Evolutionary conservation across 2,888 invertebrate species (phyloP).

Genomic region (Thereva unica): DNA sequence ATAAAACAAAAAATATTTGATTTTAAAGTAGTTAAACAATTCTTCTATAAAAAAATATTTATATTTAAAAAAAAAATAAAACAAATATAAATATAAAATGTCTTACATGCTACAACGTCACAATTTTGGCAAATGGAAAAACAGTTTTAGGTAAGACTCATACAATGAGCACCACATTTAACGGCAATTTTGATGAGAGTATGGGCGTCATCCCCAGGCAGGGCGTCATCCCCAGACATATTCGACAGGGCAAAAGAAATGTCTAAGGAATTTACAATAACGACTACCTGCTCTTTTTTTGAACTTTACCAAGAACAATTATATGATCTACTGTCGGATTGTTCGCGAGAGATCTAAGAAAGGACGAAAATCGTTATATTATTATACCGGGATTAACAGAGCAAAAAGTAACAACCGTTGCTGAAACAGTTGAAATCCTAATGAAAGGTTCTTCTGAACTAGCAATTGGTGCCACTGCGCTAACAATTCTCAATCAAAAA

Average conservation of each 20-base stretch:
- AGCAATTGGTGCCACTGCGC: constrained; percentile 86
- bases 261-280: constrained; percentile 63
- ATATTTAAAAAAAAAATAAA: no score
- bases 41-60: no score
- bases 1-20: constrained; percentile 76
- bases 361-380: constrained; percentile 69
- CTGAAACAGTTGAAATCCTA: constrained; percentile 70
- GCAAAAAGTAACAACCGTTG: constrained; percentile 63
- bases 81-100: background rate
- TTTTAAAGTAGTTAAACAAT: constrained; percentile 62
- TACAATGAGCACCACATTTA: constrained; percentile 87
- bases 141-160: constrained; percentile 94
- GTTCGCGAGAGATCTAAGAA: constrained; percentile 77
- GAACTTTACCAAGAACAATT: constrained; percentile 90
- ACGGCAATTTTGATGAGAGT: constrained; percentile 65
- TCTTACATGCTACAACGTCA: constrained; percentile 82
- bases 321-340: constrained; percentile 76
- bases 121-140: constrained; percentile 92
- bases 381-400: constrained; percentile 69
- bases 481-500: constrained; percentile 87
- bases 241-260: constrained; percentile 66
- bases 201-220: constrained; percentile 88
- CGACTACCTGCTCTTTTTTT: constrained; percentile 79
- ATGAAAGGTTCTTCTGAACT: constrained; percentile 74
- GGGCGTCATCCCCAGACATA: constrained; percentile 79